Evolutionary conservation across 2,888 invertebrate genomes (phyloP).

Genomic region (Mimas tiliae): DNA sequence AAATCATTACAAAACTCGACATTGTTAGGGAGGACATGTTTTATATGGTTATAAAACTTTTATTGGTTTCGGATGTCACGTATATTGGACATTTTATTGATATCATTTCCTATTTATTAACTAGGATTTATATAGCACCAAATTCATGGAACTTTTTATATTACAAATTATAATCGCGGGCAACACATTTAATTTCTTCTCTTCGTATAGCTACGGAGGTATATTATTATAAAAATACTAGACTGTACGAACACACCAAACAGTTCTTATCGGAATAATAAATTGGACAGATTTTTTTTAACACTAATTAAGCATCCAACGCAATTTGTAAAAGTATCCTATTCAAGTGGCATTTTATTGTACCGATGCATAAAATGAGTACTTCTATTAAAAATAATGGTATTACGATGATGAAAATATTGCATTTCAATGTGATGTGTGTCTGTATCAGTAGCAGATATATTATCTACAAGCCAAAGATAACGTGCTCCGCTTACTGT

Average conservation of each 20-base stretch:
- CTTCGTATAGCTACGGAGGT: background rate
- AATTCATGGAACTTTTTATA: no score
- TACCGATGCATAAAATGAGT: constrained; percentile 45
- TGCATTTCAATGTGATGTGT: constrained; percentile 57
- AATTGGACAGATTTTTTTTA: constrained; percentile 27
- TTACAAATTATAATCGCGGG: no score
- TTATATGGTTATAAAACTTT: no score
- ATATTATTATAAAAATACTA: constrained; percentile 3
- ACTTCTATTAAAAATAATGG: constrained; percentile 31
- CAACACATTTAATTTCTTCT: background rate
- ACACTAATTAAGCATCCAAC: constrained; percentile 25
- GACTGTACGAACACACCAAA: background rate
- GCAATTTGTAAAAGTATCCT: constrained; percentile 13
- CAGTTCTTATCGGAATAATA: constrained; percentile 9
- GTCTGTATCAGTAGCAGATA: constrained; percentile 67
- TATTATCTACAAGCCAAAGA: constrained; percentile 55
- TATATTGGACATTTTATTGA: background rate
- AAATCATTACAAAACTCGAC: no score
- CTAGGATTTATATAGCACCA: background rate
- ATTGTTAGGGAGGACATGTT: no score
- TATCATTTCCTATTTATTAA: background rate
- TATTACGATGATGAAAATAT: constrained; percentile 38
- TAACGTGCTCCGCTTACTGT: constrained; percentile 49
- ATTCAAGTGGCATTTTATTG: constrained; percentile 62
- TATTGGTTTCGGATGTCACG: background rate